Evolutionary conservation across 2,113 vertebrate species (phyloP).

Genomic region (Sturnira hondurensis): DNA sequence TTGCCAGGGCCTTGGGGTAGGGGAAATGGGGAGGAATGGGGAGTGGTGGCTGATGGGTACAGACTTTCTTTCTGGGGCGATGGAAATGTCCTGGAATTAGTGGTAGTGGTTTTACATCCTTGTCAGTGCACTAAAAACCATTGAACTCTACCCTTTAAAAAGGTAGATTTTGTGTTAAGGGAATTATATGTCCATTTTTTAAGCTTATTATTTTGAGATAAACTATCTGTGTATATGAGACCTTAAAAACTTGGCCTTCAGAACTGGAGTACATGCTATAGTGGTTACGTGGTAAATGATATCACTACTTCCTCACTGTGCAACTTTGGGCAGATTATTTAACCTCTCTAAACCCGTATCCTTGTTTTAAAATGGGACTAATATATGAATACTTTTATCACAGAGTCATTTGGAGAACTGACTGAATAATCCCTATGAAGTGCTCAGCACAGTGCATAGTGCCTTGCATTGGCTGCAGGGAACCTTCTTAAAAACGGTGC

Average conservation of each 20-base stretch:
- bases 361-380: background rate
- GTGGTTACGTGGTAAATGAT: background rate
- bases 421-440: background rate
- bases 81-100: background rate
- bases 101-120: background rate
- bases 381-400: background rate
- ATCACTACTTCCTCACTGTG: background rate
- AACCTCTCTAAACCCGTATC: background rate
- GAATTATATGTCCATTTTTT: background rate
- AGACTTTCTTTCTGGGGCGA: background rate
- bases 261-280: background rate
- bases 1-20: background rate
- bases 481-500: background rate
- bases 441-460: background rate
- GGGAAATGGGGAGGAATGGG: too few species aligned
- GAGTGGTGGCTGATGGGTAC: background rate
- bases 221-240: background rate
- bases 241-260: background rate
- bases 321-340: background rate
- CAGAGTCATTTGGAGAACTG: background rate
- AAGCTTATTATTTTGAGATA: slow-evolving; percentile 4
- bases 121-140: background rate
- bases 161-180: background rate
- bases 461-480: background rate
- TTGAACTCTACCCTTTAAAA: background rate